These are phyloP conservation scores for Gymnobelideus leadbeateri DNA, from an alignment of 2,113 vertebrate genomes.

Conservation along the genomic window DNA sequence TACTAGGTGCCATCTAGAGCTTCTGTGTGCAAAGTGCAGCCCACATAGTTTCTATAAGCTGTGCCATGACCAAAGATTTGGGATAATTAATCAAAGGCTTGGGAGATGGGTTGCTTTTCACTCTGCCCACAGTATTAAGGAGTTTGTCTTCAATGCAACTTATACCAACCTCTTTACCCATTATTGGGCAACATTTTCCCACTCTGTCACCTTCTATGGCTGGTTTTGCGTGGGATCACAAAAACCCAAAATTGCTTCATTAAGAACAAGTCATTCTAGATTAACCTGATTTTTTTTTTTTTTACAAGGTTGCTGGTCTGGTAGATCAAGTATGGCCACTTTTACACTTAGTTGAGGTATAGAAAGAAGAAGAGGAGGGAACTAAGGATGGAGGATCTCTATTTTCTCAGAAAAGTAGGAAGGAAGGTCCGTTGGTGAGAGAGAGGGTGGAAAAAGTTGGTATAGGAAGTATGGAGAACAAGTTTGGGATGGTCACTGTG, in stretches of 20 bases:
- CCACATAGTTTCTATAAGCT: background rate
- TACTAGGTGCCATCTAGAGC: background rate
- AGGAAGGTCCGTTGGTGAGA: background rate
- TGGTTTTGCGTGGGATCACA: background rate
- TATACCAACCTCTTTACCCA: background rate
- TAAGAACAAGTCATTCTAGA: background rate
- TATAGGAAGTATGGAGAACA: background rate
- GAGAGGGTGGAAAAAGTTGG: background rate
- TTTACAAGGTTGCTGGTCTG: background rate
- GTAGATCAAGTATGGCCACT: background rate
- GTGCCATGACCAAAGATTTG: background rate
- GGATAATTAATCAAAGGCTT: background rate
- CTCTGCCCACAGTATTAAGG: background rate
- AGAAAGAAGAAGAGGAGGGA: background rate
- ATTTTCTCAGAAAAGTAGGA: background rate
- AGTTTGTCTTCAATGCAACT: background rate
- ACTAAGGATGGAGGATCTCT: background rate
- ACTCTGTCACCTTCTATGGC: background rate
- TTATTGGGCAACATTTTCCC: background rate
- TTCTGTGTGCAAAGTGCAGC: background rate
- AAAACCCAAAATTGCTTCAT: background rate
- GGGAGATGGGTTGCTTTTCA: background rate
- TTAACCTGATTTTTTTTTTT: background rate
- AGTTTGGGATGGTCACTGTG: background rate
- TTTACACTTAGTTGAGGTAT: background rate